These are phyloP conservation scores for Pseudomyrmex cubaensis DNA, from an alignment of 1,140 invertebrate species.

Conservation along the genomic window DNA sequence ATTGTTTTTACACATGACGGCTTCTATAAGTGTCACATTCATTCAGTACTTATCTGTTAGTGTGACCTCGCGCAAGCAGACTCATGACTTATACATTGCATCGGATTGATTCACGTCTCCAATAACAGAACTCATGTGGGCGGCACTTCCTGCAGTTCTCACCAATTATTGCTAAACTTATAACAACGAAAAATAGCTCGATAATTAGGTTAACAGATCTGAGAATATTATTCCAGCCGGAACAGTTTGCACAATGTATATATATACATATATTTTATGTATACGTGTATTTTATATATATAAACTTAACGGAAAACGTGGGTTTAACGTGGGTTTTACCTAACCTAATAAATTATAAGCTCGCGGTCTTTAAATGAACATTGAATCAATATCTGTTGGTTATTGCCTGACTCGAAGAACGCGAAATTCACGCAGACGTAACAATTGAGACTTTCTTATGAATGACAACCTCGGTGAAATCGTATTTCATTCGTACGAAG, in stretches of 20 bases:
- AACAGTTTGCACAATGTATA: not conserved
- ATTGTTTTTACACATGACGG: too few species aligned
- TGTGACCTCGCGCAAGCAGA: not conserved
- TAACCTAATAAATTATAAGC: too few species aligned
- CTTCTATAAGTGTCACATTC: too few species aligned
- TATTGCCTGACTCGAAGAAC: not conserved
- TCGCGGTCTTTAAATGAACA: too few species aligned
- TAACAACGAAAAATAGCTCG: not conserved
- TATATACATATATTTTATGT: too few species aligned
- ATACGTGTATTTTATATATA: too few species aligned
- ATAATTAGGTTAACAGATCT: not conserved
- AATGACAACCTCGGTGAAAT: not conserved
- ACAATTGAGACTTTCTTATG: constrained; percentile 1
- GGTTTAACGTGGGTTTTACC: not conserved
- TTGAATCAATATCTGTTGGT: not conserved
- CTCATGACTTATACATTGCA: constrained; percentile 16
- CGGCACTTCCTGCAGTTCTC: constrained; percentile 22
- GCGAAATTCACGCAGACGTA: not conserved
- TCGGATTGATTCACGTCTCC: constrained; percentile 34
- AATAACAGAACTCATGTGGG: constrained; percentile 11
- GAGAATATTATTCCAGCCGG: constrained; percentile 5
- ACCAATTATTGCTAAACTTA: constrained; percentile 51
- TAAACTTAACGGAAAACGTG: not conserved
- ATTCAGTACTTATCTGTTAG: too few species aligned
- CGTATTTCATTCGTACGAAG: not conserved